Percentiles rank a stretch among this genome's conserved stretches.
These are phyloP conservation scores for Capitulum mitella DNA, from an alignment of 2,888 invertebrate genomes.

Conservation along the genomic window DNA sequence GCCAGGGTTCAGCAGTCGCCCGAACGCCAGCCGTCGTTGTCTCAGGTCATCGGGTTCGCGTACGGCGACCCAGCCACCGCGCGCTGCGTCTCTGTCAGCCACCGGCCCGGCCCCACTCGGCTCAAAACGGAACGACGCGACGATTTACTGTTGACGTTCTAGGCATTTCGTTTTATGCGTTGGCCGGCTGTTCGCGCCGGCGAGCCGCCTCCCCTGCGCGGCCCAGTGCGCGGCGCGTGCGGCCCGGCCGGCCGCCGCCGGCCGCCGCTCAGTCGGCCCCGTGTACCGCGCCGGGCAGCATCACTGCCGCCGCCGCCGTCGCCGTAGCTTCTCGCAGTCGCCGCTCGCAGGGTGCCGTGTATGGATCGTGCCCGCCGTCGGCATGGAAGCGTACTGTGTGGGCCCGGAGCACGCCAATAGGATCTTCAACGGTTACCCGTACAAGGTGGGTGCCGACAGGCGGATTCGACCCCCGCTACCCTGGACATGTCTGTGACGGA, in stretches of 20 bases:
- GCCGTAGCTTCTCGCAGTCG: too few species aligned
- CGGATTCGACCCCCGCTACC: too few species aligned
- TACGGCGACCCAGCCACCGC: too few species aligned
- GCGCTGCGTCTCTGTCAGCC: too few species aligned
- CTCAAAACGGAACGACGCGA: neutral
- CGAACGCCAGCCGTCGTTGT: neutral
- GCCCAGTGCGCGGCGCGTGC: neutral
- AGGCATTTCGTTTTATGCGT: neutral
- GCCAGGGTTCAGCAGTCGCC: neutral
- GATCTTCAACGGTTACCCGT: neutral
- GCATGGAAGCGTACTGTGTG: neutral
- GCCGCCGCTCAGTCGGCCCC: neutral
- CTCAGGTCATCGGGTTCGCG: too few species aligned
- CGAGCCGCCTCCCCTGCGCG: slow-evolving; percentile 24
- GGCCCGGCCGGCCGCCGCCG: neutral
- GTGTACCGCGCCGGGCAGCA: neutral
- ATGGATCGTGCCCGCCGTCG: neutral
- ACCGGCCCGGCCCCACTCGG: too few species aligned
- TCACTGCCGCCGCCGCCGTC: neutral
- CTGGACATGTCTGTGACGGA: too few species aligned
- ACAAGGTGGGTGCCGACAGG: slow-evolving; percentile 4
- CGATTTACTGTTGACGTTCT: neutral
- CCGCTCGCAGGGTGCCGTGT: neutral
- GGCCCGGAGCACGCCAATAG: neutral
- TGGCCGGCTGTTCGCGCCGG: neutral